These are phyloP conservation scores for Mycteria americana DNA, from an alignment of 2,797 vertebrate species.

Conservation along the genomic window DNA sequence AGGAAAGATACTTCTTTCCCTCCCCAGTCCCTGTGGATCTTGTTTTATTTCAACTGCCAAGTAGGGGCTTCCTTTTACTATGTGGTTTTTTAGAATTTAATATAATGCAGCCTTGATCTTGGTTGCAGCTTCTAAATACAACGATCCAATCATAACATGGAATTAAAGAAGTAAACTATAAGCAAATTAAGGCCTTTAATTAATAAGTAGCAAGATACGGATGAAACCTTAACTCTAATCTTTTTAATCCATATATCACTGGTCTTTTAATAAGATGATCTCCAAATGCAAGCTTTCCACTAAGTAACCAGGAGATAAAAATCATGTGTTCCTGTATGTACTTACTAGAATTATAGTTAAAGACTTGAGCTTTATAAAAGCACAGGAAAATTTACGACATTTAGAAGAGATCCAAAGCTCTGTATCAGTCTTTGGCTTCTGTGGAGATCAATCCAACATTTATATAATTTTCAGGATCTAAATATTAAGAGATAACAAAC, in stretches of 20 bases:
- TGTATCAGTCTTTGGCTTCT: neutral
- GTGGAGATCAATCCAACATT: neutral
- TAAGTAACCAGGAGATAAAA: constrained; percentile 4
- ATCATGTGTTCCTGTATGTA: neutral
- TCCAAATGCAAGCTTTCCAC: neutral
- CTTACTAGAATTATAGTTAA: neutral
- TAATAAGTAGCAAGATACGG: constrained; percentile 7
- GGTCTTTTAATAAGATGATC: neutral
- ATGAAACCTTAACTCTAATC: neutral
- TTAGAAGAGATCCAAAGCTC: neutral
- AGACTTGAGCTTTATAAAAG: neutral
- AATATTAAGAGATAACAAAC: neutral
- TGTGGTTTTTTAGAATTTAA: neutral
- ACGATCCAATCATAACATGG: neutral
- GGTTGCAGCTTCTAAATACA: neutral
- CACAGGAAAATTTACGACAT: neutral
- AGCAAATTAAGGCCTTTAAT: neutral
- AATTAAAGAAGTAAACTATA: constrained; percentile 4
- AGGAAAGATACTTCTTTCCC: constrained; percentile 4
- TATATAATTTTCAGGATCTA: neutral
- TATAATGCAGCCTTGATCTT: neutral
- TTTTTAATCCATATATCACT: neutral
- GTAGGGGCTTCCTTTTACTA: neutral
- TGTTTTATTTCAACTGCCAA: constrained; percentile 2
- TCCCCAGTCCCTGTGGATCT: neutral